Evolutionary conservation across 2,888 invertebrate species (phyloP).

Genomic region (Octodonta nipae): DNA sequence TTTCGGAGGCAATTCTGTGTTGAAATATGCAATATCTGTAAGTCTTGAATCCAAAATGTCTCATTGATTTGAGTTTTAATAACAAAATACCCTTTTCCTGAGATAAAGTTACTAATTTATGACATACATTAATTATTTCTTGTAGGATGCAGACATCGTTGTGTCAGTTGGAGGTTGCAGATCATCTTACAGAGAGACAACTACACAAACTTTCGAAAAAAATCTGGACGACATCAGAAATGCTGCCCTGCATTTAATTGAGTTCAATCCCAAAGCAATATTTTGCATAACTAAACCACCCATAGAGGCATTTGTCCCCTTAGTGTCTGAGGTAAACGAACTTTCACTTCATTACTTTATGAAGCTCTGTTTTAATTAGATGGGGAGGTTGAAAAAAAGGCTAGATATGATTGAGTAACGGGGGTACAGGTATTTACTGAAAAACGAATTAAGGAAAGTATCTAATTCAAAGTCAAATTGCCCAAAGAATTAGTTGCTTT

Average conservation of each 20-base stretch:
- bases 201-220: constrained; percentile 24
- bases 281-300: constrained; percentile 30
- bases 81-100: too few relatives aligned
- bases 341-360: too few relatives aligned
- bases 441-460: too few relatives aligned
- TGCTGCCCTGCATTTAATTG: constrained; percentile 26
- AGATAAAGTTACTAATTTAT: too few relatives aligned
- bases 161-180: constrained; percentile 28
- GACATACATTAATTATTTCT: constrained; percentile 4
- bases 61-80: too few relatives aligned
- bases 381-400: too few relatives aligned
- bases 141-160: constrained; percentile 28
- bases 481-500: too few relatives aligned
- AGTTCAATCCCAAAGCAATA: constrained; percentile 30
- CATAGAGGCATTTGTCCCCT: constrained; percentile 30
- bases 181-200: constrained; percentile 16
- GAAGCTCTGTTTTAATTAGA: too few relatives aligned
- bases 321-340: constrained; percentile 31
- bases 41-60: constrained; percentile 7
- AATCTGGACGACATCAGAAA: constrained; percentile 28
- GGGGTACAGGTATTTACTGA: too few relatives aligned
- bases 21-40: constrained; percentile 27
- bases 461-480: too few relatives aligned
- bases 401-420: too few relatives aligned
- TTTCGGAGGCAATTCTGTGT: constrained; percentile 23